A percentile compares a stretch with the other conserved stretches of the same genome.
Conservation (phyloP, 2,888 invertebrate species). For the Pardosa pseudoannulata region DNA sequence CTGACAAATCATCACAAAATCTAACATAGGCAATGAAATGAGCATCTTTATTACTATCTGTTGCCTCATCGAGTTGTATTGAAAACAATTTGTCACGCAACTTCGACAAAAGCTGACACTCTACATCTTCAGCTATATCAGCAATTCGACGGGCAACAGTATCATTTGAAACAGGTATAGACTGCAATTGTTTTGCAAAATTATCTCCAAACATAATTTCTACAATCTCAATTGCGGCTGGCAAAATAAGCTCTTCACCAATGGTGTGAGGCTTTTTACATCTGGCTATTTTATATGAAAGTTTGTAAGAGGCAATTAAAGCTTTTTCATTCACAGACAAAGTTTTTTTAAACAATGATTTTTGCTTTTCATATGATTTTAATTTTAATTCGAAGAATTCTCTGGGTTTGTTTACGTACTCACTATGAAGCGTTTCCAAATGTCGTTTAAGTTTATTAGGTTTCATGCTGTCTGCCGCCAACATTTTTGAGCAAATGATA, state of each 20-base stretch:
- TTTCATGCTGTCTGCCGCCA: conserved; percentile 18
- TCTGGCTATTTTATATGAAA: conserved; percentile 57
- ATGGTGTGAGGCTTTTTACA: conserved; percentile 57
- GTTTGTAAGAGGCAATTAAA: conserved; percentile 42
- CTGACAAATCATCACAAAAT: conserved; percentile 38
- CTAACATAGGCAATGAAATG: conserved; percentile 32
- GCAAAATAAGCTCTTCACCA: conserved; percentile 58
- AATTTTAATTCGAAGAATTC: background rate
- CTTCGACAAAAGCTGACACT: conserved; percentile 29
- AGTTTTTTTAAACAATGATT: conserved; percentile 5
- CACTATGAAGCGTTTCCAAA: conserved; percentile 16
- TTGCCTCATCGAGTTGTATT: conserved; percentile 27
- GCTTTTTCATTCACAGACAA: conserved; percentile 40
- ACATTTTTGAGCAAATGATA: conserved; percentile 5
- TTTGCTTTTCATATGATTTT: conserved; percentile 16
- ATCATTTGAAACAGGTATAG: conserved; percentile 34
- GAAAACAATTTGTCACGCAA: conserved; percentile 9
- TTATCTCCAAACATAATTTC: conserved; percentile 29
- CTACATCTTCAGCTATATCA: conserved; percentile 44
- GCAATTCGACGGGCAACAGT: conserved; percentile 36
- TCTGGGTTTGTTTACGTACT: background rate
- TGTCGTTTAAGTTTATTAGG: background rate
- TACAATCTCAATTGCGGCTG: conserved; percentile 47
- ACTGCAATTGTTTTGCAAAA: conserved; percentile 23
- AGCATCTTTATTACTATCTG: conserved; percentile 39